Evolutionary conservation across 1,140 invertebrate genomes (phyloP), one percentile per base, ranked within the genome.

Genomic region (Pogonognathellus flavescens): DNA sequence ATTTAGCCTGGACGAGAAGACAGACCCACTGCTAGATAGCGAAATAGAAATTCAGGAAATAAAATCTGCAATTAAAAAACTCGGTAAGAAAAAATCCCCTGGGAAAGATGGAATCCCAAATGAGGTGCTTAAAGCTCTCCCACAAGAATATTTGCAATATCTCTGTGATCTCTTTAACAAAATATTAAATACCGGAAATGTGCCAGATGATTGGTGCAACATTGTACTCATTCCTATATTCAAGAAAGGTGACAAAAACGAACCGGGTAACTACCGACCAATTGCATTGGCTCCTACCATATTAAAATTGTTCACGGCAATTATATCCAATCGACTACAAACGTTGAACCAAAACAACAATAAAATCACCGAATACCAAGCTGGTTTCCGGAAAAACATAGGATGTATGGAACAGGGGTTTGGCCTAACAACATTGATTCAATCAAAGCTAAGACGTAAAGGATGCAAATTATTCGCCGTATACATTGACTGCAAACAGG

Each of bases 401-500:
- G 88, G 88, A 11, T 89, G 88, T 20, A 70, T 84, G 3, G 88
- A 90, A 14, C 88, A 89, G 59, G 84, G 89, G 0, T 90, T 89
- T 70, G 57, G 86, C 1, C 57, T 90, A 13, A 84, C 86, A 14
- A 80, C 87, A 7, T 31, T 83, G 2, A 83, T 60, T 2, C 20
- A 52, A 13, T 22, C 41, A 83, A 59, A 31, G 16, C 20, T 59
- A n/a, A 50, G 41, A 11, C 70, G 57, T 0, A 59, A 55, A 57
- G 72, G 62, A 49, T 53, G 72, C 55, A 83, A 87, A 53, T 22
- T 87, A 0, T 87, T 49, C 62, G 14, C 82, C 0, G 50, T 72
- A 0, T 87, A 84, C 80, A 41, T 86, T 14, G 87, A 86, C 55
- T 41, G 86, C 0, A 59, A 20, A 13, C 53, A 80, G 53, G 87